phyloP scores from a whole-genome alignment of 2,888 invertebrate species.

The Rhamnusium bicolor region DNA sequence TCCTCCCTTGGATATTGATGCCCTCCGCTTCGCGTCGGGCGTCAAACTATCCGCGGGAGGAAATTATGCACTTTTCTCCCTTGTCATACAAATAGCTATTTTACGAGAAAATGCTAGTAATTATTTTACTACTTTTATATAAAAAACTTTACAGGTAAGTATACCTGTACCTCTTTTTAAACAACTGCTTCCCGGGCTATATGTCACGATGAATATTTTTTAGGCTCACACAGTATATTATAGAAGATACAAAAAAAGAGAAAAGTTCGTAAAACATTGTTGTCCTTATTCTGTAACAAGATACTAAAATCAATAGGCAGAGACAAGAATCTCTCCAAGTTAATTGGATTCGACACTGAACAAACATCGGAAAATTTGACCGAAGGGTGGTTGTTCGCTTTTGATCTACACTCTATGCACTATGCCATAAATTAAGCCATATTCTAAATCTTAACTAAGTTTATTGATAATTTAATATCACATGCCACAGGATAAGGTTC shows the following conservation, averaged over 20 bases:
- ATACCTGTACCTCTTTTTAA: too few species aligned
- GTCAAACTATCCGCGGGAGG: too few species aligned
- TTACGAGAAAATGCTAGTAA: too few species aligned
- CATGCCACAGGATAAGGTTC: slow-evolving; percentile 46
- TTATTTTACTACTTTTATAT: too few species aligned
- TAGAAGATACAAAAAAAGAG: neutral
- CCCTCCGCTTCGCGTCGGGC: too few species aligned
- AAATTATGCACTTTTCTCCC: too few species aligned
- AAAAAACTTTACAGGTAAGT: too few species aligned
- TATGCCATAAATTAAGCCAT: slow-evolving; percentile 31
- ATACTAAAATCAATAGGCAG: slow-evolving; percentile 15
- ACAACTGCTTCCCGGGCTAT: too few species aligned
- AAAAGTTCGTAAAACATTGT: neutral
- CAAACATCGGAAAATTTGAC: slow-evolving; percentile 22
- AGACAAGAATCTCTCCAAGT: slow-evolving; percentile 14
- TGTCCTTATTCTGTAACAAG: neutral
- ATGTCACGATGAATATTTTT: too few species aligned
- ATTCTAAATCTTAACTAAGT: slow-evolving; percentile 42
- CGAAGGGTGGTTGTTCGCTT: slow-evolving; percentile 3
- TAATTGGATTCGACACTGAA: slow-evolving; percentile 15
- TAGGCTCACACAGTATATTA: neutral
- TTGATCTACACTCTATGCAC: slow-evolving; percentile 18
- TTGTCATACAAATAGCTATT: too few species aligned
- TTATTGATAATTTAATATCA: slow-evolving; percentile 45
- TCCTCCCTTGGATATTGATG: too few species aligned